Percentiles rank a stretch among this genome's conserved stretches.
Evolutionary conservation across 2,113 vertebrate genomes (phyloP).

Genomic region (Dicaeum eximium): DNA sequence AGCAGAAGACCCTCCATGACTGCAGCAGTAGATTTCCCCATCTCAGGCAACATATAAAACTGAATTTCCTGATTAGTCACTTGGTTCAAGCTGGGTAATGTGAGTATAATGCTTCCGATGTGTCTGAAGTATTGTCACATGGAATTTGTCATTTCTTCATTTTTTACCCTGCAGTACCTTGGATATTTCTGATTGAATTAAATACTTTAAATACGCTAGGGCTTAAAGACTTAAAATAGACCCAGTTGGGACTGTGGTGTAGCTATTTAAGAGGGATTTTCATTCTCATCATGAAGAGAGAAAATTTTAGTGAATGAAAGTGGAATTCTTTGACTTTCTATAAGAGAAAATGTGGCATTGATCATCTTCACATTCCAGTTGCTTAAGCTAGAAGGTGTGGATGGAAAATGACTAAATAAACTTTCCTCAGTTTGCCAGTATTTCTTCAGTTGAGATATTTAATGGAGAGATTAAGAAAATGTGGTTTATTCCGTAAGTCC

Average conservation of each 20-base stretch:
- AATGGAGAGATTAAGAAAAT: background rate
- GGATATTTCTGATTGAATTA: slow-evolving; percentile 21
- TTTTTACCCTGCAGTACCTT: slow-evolving; percentile 1
- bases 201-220: background rate
- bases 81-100: background rate
- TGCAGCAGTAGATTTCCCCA: background rate
- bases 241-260: background rate
- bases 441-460: background rate
- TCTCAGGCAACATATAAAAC: background rate
- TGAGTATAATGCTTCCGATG: background rate
- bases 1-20: background rate
- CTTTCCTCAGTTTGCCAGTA: background rate
- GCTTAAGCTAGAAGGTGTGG: background rate
- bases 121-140: background rate
- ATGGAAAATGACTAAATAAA: background rate
- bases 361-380: background rate
- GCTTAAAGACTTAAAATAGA: slow-evolving; percentile 4
- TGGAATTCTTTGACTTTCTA: background rate
- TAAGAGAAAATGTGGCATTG: background rate
- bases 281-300: background rate
- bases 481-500: background rate
- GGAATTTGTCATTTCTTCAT: background rate
- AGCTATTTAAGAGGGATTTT: background rate
- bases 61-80: background rate
- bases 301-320: background rate